Percentiles rank a stretch among this genome's conserved stretches.
phyloP scores from a whole-genome alignment of 2,113 vertebrate species.

The Tragelaphus imberbis region DNA sequence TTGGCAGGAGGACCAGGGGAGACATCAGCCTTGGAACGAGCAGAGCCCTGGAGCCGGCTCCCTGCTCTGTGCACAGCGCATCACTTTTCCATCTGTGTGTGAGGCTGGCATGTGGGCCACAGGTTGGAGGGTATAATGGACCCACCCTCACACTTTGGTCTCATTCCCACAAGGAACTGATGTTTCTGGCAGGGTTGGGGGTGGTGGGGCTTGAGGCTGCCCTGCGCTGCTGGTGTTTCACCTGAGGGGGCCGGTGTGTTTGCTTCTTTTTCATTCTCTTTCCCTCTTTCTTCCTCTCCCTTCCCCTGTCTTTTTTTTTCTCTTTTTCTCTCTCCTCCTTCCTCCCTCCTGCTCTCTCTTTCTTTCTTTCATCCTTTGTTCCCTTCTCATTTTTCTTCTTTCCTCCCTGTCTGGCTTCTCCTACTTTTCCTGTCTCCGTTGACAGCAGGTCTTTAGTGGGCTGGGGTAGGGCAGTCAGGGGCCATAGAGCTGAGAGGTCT shows the following conservation, averaged over 20 bases:
- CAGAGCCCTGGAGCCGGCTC: neutral
- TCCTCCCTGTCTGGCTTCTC: neutral
- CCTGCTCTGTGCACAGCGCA: neutral
- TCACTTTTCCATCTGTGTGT: slow-evolving; percentile 29
- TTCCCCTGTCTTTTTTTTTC: fast-evolving
- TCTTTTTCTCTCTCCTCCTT: fast-evolving
- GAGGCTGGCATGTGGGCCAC: neutral
- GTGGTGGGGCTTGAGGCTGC: neutral
- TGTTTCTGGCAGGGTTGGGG: neutral
- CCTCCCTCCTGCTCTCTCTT: fast-evolving
- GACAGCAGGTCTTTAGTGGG: neutral
- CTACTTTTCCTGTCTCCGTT: neutral
- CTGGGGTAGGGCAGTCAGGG: neutral
- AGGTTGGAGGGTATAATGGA: neutral
- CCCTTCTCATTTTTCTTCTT: neutral
- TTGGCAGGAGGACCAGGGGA: slow-evolving; percentile 39
- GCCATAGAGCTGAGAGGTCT: neutral
- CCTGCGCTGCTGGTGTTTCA: neutral
- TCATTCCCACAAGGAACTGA: neutral
- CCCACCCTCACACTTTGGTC: neutral
- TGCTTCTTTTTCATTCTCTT: neutral
- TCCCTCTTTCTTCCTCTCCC: fast-evolving
- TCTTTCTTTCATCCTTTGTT: fast-evolving
- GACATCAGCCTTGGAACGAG: slow-evolving; percentile 13
- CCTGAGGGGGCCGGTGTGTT: neutral